A percentile compares a stretch with the other conserved stretches of the same genome.
Evolutionary conservation across 2,888 invertebrate species (phyloP).

Genomic region (Terebella lapidaria): DNA sequence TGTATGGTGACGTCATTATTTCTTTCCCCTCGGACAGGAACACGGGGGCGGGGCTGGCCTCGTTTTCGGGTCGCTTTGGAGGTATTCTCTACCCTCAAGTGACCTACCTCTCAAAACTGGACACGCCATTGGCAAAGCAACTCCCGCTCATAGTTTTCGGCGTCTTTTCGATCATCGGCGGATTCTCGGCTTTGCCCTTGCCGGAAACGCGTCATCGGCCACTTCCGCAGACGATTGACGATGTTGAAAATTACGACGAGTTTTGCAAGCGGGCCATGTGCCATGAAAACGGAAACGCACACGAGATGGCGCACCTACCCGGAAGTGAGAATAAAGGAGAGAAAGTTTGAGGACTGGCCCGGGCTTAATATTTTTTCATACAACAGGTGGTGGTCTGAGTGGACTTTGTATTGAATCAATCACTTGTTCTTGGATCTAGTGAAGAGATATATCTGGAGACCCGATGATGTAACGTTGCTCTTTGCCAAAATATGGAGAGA

Average conservation of each 20-base stretch:
- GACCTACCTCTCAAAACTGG: constrained; percentile 25
- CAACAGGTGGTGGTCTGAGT: too few relatives aligned
- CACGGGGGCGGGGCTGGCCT: constrained; percentile 25
- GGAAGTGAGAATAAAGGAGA: not conserved
- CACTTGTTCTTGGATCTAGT: too few relatives aligned
- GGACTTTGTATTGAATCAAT: too few relatives aligned
- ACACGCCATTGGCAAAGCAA: constrained; percentile 14
- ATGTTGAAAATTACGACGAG: constrained; percentile 25
- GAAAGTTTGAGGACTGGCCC: too few relatives aligned
- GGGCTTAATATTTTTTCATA: too few relatives aligned
- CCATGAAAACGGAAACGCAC: not conserved
- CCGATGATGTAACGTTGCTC: too few relatives aligned
- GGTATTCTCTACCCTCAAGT: constrained; percentile 27
- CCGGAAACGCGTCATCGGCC: constrained; percentile 26
- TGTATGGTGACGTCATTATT: too few relatives aligned
- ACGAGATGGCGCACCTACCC: not conserved
- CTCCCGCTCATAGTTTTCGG: constrained; percentile 27
- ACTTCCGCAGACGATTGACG: constrained; percentile 26
- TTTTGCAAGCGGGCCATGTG: constrained; percentile 16
- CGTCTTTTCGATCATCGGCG: constrained; percentile 22
- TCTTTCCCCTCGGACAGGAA: constrained; percentile 23
- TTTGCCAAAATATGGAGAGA: too few relatives aligned
- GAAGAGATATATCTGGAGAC: too few relatives aligned
- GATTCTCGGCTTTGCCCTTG: constrained; percentile 23
- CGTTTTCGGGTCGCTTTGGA: constrained; percentile 24